Conservation (phyloP, 1,140 invertebrate genomes). For the Telenomus remus region DNA sequence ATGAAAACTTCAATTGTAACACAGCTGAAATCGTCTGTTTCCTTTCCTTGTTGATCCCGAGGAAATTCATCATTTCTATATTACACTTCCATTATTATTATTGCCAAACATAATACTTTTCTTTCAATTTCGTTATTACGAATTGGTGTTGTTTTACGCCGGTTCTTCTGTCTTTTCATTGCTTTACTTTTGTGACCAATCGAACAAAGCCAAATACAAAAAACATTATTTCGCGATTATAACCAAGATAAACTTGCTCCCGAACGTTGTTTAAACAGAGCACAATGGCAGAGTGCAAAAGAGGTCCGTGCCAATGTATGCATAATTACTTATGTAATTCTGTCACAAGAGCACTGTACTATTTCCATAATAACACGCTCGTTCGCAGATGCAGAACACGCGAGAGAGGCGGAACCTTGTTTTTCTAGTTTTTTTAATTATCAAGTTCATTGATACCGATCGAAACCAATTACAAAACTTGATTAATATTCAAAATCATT, state of each 20-base stretch:
- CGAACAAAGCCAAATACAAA: not conserved
- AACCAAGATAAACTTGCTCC: slow-evolving; percentile 24
- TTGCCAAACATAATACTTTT: too few species aligned
- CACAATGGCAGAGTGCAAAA: slow-evolving; percentile 31
- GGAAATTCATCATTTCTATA: slow-evolving; percentile 9
- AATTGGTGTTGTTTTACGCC: too few species aligned
- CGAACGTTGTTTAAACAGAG: slow-evolving; percentile 16
- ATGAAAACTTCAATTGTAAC: slow-evolving; percentile 3
- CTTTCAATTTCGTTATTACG: not conserved
- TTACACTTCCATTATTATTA: slow-evolving; percentile 14
- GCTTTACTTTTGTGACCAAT: too few species aligned
- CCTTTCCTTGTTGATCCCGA: slow-evolving; percentile 1
- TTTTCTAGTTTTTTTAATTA: slow-evolving; percentile 13
- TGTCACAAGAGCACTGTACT: slow-evolving; percentile 24
- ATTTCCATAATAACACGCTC: slow-evolving; percentile 23
- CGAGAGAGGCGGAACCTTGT: not conserved
- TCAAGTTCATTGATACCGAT: slow-evolving; percentile 2
- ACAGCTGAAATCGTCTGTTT: not conserved
- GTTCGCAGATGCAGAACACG: slow-evolving; percentile 13
- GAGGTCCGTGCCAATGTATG: slow-evolving; percentile 24
- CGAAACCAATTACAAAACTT: slow-evolving; percentile 4
- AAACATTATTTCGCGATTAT: slow-evolving; percentile 11
- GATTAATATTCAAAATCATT: too few species aligned
- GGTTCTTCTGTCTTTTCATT: too few species aligned
- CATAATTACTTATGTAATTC: slow-evolving; percentile 44